These are phyloP conservation scores for Micromys minutus DNA, from an alignment of 2,113 vertebrate species.

Conservation along the genomic window DNA sequence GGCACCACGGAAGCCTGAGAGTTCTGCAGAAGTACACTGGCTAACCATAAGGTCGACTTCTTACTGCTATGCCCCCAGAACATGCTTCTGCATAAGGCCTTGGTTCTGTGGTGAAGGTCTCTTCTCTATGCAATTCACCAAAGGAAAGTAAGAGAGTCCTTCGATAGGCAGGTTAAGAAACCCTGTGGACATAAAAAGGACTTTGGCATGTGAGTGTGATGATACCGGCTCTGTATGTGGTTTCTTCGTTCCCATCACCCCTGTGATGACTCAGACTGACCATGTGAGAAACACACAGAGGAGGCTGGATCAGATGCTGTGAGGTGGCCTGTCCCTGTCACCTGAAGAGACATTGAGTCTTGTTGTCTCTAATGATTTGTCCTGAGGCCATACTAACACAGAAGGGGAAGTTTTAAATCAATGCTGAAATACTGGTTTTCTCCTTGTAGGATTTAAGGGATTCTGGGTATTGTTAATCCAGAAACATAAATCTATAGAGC, in stretches of 20 bases:
- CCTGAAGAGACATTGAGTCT: neutral
- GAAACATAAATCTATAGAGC: neutral
- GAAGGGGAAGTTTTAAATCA: neutral
- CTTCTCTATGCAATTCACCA: neutral
- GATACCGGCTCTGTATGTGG: too few species aligned
- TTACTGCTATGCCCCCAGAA: neutral
- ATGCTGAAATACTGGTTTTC: neutral
- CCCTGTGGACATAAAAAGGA: neutral
- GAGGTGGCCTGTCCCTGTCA: neutral
- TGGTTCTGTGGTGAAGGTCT: neutral
- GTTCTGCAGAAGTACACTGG: neutral
- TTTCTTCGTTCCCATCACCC: neutral
- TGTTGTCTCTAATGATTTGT: neutral
- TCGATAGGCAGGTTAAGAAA: neutral
- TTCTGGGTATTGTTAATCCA: neutral
- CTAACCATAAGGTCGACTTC: neutral
- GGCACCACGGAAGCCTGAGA: neutral
- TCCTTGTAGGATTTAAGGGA: neutral
- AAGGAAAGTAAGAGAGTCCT: neutral
- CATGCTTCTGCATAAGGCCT: too few species aligned
- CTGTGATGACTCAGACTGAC: neutral
- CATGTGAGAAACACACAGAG: neutral
- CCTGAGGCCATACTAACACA: neutral
- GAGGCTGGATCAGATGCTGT: neutral
- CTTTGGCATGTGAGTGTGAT: neutral